These are phyloP conservation scores for Habroteleia sp. DNA, from an alignment of 2,888 invertebrate species.

Conservation along the genomic window DNA sequence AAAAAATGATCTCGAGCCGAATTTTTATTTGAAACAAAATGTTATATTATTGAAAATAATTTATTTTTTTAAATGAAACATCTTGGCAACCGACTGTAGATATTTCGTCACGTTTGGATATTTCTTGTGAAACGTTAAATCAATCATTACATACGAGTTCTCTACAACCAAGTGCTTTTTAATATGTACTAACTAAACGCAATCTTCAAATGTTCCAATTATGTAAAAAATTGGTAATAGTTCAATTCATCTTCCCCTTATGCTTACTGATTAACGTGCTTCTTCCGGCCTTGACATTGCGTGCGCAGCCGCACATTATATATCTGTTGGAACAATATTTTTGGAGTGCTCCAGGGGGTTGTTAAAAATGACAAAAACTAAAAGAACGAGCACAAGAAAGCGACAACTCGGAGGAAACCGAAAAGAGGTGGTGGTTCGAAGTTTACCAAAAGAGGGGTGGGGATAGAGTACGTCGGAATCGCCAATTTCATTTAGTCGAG, in stretches of 20 bases:
- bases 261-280: conserved; percentile 7
- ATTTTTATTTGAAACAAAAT: too few species aligned
- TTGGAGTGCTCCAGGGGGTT: conserved; percentile 25
- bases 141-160: too few species aligned
- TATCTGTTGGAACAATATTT: conserved; percentile 6
- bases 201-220: conserved; percentile 8
- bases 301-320: conserved; percentile 16
- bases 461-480: conserved; percentile 45
- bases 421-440: conserved; percentile 48
- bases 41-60: too few species aligned
- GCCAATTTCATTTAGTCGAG: conserved; percentile 62
- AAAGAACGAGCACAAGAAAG: conserved; percentile 26
- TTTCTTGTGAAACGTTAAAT: too few species aligned
- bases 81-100: too few species aligned
- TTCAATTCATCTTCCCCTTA: conserved; percentile 24
- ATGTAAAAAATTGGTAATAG: conserved; percentile 18
- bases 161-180: too few species aligned
- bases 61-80: too few species aligned
- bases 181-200: background rate
- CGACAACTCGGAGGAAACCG: conserved; percentile 29
- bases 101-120: too few species aligned
- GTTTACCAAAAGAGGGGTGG: conserved; percentile 41
- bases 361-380: conserved; percentile 14
- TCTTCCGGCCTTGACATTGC: conserved; percentile 31
- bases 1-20: too few species aligned